phyloP scores from a whole-genome alignment of 64 coral and sea anemone species.

The Acropora yongei region DNA sequence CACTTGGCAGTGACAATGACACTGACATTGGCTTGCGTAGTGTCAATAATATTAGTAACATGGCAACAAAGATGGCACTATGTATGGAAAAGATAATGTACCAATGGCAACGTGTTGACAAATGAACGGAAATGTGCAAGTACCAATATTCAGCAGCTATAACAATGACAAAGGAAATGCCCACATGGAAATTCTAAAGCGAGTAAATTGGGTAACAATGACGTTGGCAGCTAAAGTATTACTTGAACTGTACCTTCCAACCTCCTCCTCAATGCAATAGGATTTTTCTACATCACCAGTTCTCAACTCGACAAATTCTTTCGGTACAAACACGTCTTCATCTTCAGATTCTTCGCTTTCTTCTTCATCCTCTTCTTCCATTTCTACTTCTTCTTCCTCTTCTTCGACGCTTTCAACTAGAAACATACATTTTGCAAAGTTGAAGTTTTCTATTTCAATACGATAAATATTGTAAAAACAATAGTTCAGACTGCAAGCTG shows the following conservation, averaged over 20 bases:
- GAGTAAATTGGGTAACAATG: too few species aligned
- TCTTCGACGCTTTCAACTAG: constrained; percentile 68
- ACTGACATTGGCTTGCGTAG: not conserved
- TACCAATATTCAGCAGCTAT: too few species aligned
- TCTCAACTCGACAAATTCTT: constrained; percentile 54
- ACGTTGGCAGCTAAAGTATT: too few species aligned
- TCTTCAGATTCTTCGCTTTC: constrained; percentile 80
- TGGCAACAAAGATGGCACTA: not conserved
- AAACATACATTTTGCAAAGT: not conserved
- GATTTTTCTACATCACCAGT: constrained; percentile 66
- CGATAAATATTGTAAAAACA: too few species aligned
- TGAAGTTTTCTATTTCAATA: not conserved
- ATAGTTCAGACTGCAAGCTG: too few species aligned
- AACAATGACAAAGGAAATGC: too few species aligned
- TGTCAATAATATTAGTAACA: not conserved
- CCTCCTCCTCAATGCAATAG: constrained; percentile 75
- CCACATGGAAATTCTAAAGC: too few species aligned
- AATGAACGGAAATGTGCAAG: not conserved
- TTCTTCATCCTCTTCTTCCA: constrained; percentile 52
- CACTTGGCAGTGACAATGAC: not conserved
- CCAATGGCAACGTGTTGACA: too few species aligned
- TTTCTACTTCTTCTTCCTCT: constrained; percentile 67
- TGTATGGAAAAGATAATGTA: too few species aligned
- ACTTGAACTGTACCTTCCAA: constrained; percentile 33
- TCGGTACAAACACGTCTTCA: constrained; percentile 61